Evolutionary conservation across 2,888 invertebrate species (phyloP).

Genomic region (Dasypogon diadema): DNA sequence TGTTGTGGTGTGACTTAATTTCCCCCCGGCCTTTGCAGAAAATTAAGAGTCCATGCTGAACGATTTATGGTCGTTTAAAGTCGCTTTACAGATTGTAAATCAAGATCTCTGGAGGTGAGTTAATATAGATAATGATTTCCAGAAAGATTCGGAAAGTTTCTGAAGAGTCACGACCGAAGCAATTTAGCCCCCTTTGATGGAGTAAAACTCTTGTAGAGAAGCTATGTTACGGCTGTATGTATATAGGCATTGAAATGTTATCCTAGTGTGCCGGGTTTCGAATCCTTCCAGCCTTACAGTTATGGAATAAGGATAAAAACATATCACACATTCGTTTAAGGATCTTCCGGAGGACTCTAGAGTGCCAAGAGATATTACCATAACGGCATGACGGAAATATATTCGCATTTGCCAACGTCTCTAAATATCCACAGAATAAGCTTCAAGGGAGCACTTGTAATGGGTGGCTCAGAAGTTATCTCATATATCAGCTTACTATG

Average conservation of each 20-base stretch:
- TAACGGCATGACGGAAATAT: constrained; percentile 48
- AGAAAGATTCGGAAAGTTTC: constrained; percentile 30
- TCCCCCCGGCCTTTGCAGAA: no score
- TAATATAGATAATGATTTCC: constrained; percentile 37
- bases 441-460: constrained; percentile 43
- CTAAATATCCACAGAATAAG: constrained; percentile 47
- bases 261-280: not conserved
- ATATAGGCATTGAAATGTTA: not conserved
- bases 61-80: not conserved
- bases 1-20: no score
- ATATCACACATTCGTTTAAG: constrained; percentile 44
- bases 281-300: constrained; percentile 10
- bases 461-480: constrained; percentile 47
- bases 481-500: constrained; percentile 43
- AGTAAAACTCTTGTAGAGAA: constrained; percentile 2
- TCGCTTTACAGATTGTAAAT: constrained; percentile 1
- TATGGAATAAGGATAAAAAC: constrained; percentile 46
- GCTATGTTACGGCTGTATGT: not conserved
- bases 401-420: constrained; percentile 49
- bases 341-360: constrained; percentile 34
- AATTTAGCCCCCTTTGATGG: constrained; percentile 21
- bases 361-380: constrained; percentile 50
- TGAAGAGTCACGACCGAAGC: constrained; percentile 23
- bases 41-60: not conserved
- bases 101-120: not conserved